These are phyloP conservation scores for Mormyrops boulengeri DNA, from an alignment of 2,797 vertebrate genomes.

Conservation along the genomic window DNA sequence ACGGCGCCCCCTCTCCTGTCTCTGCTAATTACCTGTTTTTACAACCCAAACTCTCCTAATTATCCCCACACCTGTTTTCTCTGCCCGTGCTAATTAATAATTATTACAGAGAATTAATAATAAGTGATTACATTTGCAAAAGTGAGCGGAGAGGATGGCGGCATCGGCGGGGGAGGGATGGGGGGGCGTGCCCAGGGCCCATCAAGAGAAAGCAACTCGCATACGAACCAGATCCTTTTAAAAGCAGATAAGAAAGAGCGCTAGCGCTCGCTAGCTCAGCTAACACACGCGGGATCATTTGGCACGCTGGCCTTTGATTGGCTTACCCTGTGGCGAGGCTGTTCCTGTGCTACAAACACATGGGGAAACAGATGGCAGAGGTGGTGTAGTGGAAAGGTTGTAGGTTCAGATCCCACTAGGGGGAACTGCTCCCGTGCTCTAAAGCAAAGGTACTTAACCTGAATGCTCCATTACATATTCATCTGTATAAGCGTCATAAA, in stretches of 20 bases:
- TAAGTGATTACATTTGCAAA: background rate
- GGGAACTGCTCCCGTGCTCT: background rate
- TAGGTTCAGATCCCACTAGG: conserved; percentile 15
- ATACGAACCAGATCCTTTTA: background rate
- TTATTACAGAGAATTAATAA: conserved; percentile 13
- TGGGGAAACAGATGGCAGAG: conserved; percentile 18
- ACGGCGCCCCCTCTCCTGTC: background rate
- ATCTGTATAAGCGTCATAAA: background rate
- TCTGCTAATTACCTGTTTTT: conserved; percentile 13
- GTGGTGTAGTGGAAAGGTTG: conserved; percentile 17
- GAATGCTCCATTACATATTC: conserved; percentile 7
- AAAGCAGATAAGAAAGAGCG: background rate
- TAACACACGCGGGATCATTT: background rate
- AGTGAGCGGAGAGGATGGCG: conserved; percentile 1
- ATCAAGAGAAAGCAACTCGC: background rate
- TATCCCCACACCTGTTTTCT: conserved; percentile 13
- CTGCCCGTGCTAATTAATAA: conserved; percentile 13
- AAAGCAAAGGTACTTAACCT: conserved; percentile 16
- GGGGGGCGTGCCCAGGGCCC: background rate
- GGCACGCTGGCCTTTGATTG: background rate
- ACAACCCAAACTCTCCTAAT: conserved; percentile 11
- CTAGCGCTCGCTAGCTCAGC: background rate
- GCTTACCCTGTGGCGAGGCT: conserved; percentile 9
- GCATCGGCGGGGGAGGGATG: background rate
- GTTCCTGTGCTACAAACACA: background rate